phyloP scores from a whole-genome alignment of 2,888 invertebrate species.

The Plagiodera versicolora region DNA sequence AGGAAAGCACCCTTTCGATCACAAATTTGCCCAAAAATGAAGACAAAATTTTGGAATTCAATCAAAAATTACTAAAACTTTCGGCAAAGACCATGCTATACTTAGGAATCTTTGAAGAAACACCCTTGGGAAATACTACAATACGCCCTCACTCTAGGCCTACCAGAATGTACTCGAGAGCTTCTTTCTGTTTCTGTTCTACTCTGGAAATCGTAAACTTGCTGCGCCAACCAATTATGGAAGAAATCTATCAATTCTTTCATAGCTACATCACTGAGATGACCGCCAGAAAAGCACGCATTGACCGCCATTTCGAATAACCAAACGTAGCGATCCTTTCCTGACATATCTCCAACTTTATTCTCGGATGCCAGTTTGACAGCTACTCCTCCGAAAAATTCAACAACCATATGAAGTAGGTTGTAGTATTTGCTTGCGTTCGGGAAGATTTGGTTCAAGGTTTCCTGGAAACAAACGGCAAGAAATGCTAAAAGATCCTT shows the following conservation, averaged over 20 bases:
- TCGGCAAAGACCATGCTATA: too few species aligned
- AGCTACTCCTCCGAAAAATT: slow-evolving; percentile 26
- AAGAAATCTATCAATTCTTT: slow-evolving; percentile 37
- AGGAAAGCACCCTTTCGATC: too few species aligned
- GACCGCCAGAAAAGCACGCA: slow-evolving; percentile 24
- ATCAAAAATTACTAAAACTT: too few species aligned
- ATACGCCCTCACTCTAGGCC: slow-evolving; percentile 15
- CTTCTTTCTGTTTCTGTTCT: slow-evolving; percentile 16
- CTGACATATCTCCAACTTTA: not conserved
- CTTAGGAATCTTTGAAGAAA: slow-evolving; percentile 23
- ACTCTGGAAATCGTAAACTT: slow-evolving; percentile 25
- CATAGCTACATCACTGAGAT: slow-evolving; percentile 24
- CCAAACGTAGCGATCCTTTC: slow-evolving; percentile 18
- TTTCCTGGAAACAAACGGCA: slow-evolving; percentile 1
- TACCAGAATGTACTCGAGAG: slow-evolving; percentile 24
- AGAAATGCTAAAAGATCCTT: slow-evolving; percentile 12
- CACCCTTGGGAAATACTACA: slow-evolving; percentile 35
- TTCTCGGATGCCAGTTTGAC: slow-evolving; percentile 22
- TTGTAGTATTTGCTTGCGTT: slow-evolving; percentile 8
- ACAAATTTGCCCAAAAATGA: too few species aligned
- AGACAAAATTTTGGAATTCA: too few species aligned
- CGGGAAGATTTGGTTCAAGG: slow-evolving; percentile 32
- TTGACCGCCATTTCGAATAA: slow-evolving; percentile 31
- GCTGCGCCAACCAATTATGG: slow-evolving; percentile 30
- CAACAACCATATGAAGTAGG: slow-evolving; percentile 21